phyloP scores from a whole-genome alignment of 1,140 invertebrate genomes.

The Chrysomallon squamiferum region DNA sequence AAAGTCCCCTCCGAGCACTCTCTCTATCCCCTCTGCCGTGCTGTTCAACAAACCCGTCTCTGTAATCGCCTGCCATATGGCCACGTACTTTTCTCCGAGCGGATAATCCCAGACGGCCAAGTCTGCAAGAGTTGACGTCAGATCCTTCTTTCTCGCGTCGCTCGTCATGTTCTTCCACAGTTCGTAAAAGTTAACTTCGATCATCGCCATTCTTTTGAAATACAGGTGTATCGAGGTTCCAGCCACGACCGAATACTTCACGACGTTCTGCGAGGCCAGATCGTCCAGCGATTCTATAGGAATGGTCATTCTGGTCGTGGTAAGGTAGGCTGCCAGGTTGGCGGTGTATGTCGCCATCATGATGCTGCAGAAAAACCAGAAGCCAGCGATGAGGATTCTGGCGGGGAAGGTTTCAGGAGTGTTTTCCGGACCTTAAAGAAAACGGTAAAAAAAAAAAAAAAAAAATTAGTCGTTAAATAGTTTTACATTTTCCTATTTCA shows the following conservation, averaged over 20 bases:
- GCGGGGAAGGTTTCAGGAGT: constrained; percentile 83
- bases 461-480: no score
- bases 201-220: constrained; percentile 31
- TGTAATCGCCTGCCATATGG: constrained; percentile 69
- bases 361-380: constrained; percentile 91
- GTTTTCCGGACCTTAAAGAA: constrained; percentile 49
- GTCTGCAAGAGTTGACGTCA: constrained; percentile 1
- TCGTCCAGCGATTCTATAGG: constrained; percentile 67
- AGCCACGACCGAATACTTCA: constrained; percentile 64
- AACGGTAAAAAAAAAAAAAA: no score
- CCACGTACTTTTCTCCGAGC: constrained; percentile 87
- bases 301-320: constrained; percentile 26
- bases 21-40: constrained; percentile 29
- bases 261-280: constrained; percentile 81
- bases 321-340: constrained; percentile 46
- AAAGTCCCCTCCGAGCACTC: constrained; percentile 40
- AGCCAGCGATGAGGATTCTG: constrained; percentile 84
- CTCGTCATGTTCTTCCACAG: constrained; percentile 36
- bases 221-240: constrained; percentile 27
- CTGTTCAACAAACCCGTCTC: constrained; percentile 26
- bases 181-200: constrained; percentile 34
- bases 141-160: neutral
- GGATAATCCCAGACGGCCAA: constrained; percentile 88
- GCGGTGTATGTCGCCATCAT: constrained; percentile 77
- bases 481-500: no score